Evolutionary conservation across 2,113 vertebrate species (phyloP).

Genomic region (Stigmatopora argus): DNA sequence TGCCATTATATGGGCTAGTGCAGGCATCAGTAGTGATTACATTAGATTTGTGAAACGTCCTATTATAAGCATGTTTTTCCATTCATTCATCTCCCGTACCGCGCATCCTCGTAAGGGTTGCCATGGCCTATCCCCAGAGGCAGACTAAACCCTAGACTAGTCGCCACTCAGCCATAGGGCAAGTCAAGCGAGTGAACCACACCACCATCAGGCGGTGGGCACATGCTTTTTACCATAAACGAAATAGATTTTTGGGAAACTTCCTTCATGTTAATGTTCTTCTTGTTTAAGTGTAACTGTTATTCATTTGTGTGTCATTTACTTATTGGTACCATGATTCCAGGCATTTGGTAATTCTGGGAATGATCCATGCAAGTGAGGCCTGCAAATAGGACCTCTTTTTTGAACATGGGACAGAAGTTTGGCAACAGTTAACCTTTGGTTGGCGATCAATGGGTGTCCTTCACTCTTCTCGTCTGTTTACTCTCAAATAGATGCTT

Average conservation of each 20-base stretch:
- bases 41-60: too few relatives aligned
- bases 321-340: background rate
- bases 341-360: constrained; percentile 18
- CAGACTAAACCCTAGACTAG: too few relatives aligned
- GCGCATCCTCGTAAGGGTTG: too few relatives aligned
- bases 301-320: background rate
- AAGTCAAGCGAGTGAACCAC: too few relatives aligned
- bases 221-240: background rate
- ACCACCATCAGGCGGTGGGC: too few relatives aligned
- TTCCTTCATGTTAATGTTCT: background rate
- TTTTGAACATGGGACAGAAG: constrained; percentile 56
- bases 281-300: background rate
- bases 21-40: too few relatives aligned
- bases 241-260: background rate
- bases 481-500: constrained; percentile 50
- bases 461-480: constrained; percentile 48
- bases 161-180: too few relatives aligned
- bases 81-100: too few relatives aligned
- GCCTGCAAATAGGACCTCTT: constrained; percentile 35
- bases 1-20: too few relatives aligned
- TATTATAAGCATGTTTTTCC: too few relatives aligned
- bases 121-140: too few relatives aligned
- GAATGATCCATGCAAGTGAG: constrained; percentile 26
- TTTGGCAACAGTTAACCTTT: constrained; percentile 68
- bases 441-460: constrained; percentile 65